These are phyloP conservation scores for Oryzias sinensis DNA, from an alignment of 2,797 vertebrate species.

Conservation along the genomic window DNA sequence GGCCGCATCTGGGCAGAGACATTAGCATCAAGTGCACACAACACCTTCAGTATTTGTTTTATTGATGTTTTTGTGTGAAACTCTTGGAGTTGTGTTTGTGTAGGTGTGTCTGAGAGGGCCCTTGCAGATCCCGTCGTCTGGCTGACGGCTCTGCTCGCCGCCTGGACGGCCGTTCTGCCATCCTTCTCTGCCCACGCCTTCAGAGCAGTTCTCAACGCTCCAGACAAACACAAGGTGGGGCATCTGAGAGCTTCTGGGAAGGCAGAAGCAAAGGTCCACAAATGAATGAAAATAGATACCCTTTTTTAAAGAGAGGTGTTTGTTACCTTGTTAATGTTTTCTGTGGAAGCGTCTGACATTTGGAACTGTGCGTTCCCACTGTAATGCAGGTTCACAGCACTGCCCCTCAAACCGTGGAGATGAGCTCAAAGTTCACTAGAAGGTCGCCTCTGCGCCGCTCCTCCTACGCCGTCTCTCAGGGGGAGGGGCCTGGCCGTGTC, in stretches of 20 bases:
- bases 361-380: conserved; percentile 1
- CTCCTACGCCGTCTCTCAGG: conserved; percentile 85
- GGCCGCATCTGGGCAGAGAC: background rate
- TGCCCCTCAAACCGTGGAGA: conserved; percentile 46
- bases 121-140: conserved; percentile 76
- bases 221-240: conserved; percentile 73
- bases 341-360: too few relatives aligned
- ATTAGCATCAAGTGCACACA: background rate
- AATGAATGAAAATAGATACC: background rate
- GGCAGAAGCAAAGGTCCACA: background rate
- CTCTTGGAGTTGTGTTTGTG: conserved; percentile 26
- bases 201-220: conserved; percentile 25
- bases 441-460: conserved; percentile 69
- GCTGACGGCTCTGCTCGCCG: conserved; percentile 82
- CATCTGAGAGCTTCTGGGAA: conserved; percentile 1
- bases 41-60: conserved; percentile 4
- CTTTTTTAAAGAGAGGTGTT: too few relatives aligned
- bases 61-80: conserved; percentile 3
- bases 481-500: conserved; percentile 72
- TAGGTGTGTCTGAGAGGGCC: conserved; percentile 78
- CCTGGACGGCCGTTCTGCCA: conserved; percentile 78
- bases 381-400: conserved; percentile 68
- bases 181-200: conserved; percentile 68
- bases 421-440: conserved; percentile 59
- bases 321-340: too few relatives aligned